Base-by-base conservation (phyloP, 1,140 invertebrate genomes). In the Plectus sambesii region DNA sequence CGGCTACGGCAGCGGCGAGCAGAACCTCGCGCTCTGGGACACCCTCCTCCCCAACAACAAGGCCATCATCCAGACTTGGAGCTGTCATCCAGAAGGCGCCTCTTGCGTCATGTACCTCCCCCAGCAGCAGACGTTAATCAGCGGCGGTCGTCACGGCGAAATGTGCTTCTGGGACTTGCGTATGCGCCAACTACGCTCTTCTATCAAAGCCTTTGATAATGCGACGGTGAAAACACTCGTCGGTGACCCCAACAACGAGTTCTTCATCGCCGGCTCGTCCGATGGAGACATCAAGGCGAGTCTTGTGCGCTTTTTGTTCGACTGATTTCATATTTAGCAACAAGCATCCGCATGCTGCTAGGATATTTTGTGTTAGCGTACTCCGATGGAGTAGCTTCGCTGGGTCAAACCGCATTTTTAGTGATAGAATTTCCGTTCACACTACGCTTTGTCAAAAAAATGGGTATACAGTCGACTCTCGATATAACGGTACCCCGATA, bases 11-110 rank as follows among this genome's bases (percentile, higher is more conserved):
- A 85, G 86, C 0, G 92, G 97, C 70, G 88, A 85, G 63, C 84
- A 85, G 63, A 98, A 98, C 72, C 86, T 99, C n/a, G 87, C 85
- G 40, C 78, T 98, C 47, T 98, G 93, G 93, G 93, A 99, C 69
- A 96, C 92, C 1, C 75, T 99, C 40, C 78, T 99, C 72, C 93
- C 93, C 4, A 81, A 84, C 60, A 85, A 85, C 62, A 94, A 93
- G 74, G 82, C 87, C 35, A 77, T 90, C 55, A 83, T 98, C 41
- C 85, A 73, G 67, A 51, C 63, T 4, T 66, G 63, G 54, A 36
- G 42, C 20, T 55, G 54, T 6, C 63, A 66, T 51, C 35, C 36
- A 15, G 63, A 66, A 30, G 63, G 63, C 12, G 66, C 66, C 3
- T 60, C 53, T 3, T 63, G 62, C 41, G 56, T 65, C 8, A 29